A percentile compares a stretch with the other conserved stretches of the same genome.
Conservation (phyloP, 2,888 invertebrate species). For the Hetaerina titia region DNA sequence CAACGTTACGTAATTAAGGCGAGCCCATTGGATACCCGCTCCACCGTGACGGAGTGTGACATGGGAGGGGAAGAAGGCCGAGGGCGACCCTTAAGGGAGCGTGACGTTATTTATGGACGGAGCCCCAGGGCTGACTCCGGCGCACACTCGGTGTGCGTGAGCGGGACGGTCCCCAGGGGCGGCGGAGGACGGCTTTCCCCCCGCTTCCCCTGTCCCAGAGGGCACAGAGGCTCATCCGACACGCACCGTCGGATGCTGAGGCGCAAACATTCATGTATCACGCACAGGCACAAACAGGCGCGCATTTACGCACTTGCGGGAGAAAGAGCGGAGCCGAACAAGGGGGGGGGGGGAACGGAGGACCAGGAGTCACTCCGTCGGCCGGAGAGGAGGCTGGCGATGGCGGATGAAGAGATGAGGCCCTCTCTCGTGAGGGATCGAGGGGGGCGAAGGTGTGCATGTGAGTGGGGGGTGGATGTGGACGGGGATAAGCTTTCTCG, state of each 20-base stretch:
- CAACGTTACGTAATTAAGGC: too few relatives aligned
- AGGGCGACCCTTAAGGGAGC: too few relatives aligned
- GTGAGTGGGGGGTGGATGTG: not conserved
- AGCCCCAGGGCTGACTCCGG: too few relatives aligned
- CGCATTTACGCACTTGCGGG: not conserved
- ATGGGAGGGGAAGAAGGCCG: too few relatives aligned
- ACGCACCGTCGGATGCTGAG: not conserved
- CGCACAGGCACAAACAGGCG: conserved; percentile 32
- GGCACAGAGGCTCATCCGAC: conserved; percentile 68
- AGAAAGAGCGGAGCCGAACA: conserved; percentile 68
- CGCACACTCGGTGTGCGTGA: too few relatives aligned
- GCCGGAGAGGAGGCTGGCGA: not conserved
- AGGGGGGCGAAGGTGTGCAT: not conserved
- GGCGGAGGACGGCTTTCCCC: not conserved
- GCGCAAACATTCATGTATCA: not conserved
- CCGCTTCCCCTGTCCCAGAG: not conserved
- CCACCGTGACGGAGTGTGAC: too few relatives aligned
- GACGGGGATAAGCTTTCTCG: conserved; percentile 12
- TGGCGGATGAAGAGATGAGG: not conserved
- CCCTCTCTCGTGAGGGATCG: not conserved
- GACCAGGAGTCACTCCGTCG: conserved; percentile 47
- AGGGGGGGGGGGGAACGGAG: conserved; percentile 69
- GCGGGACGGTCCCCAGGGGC: too few relatives aligned
- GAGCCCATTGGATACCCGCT: too few relatives aligned
- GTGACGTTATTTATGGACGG: too few relatives aligned